Base-by-base conservation (phyloP, 2,888 invertebrate species). In the Dynastes hyllus region DNA sequence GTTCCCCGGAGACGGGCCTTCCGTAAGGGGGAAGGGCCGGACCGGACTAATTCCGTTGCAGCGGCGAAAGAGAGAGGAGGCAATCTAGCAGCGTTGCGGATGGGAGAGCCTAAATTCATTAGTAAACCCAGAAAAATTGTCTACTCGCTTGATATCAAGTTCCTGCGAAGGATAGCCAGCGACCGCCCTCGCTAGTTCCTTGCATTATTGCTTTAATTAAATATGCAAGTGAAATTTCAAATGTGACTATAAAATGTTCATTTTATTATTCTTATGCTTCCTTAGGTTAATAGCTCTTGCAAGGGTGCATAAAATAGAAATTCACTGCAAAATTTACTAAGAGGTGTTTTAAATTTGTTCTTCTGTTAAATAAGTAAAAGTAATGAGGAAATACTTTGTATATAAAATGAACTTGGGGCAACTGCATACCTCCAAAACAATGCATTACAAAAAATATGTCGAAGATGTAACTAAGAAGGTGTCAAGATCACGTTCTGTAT, bases 41-140 rank as follows among this genome's bases (percentile, higher is more conserved):
- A 84, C 83, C 80, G 85, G 86, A 85, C 86, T 87, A 86, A 87
- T 87, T 87, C 85, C 85, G 83, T 83, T 86, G 87, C 85, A 86
- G 85, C 85, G 84, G 85, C 85, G 84, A 27, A 58, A 58, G 55
- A 58, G 55, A 83, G 83, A 86, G 85, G 86, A 86, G 86, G 86
- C 87, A 86, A 87, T 87, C 86, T 86, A 85, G 85, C 83, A 82
- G 81, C 45, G 82, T 81, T 83, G 84, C 83, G 84, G 85, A 84
- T 83, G 85, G 85, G 85, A 84, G 86, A 84, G 86, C 86, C 87
- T 87, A 86, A 87, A 87, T 87, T 87, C 88, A 88, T 88, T 87
- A 87, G 86, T 85, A 85, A 85, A 85, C 85, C 86, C 86, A 85
- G 86, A 87, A 87, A 87, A 87, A 86, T 86, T 86, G 85, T 86